A percentile compares a stretch with the other conserved stretches of the same genome.
These are phyloP conservation scores for Xylocampa areola DNA, from an alignment of 2,888 invertebrate genomes.

Conservation along the genomic window DNA sequence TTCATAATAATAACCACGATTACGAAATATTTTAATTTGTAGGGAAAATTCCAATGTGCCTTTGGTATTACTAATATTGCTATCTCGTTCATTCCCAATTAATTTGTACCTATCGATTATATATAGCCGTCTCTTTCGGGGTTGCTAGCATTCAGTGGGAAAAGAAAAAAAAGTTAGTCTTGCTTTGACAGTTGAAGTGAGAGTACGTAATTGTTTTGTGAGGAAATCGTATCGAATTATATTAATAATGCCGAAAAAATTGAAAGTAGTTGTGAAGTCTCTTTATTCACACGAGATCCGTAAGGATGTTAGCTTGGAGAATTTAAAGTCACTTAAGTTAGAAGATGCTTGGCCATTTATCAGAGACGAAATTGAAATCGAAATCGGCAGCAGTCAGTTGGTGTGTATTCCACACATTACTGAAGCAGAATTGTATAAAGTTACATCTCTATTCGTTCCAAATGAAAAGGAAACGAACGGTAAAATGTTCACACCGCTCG, in stretches of 20 bases:
- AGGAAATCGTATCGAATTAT: constrained; percentile 18
- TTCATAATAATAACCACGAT: no score
- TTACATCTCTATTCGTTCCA: constrained; percentile 85
- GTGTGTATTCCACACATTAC: constrained; percentile 88
- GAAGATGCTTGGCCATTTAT: constrained; percentile 89
- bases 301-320: constrained; percentile 86
- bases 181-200: constrained; percentile 57
- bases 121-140: constrained; percentile 44
- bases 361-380: constrained; percentile 87
- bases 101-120: constrained; percentile 55
- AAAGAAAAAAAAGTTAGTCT: constrained; percentile 61
- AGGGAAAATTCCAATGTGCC: constrained; percentile 23
- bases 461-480: constrained; percentile 85
- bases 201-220: constrained; percentile 41
- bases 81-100: constrained; percentile 46
- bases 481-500: constrained; percentile 86
- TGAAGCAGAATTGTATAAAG: constrained; percentile 85
- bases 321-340: constrained; percentile 83
- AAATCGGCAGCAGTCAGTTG: constrained; percentile 86
- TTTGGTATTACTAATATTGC: constrained; percentile 45
- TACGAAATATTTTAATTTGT: neutral
- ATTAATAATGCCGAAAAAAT: constrained; percentile 86
- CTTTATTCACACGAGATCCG: constrained; percentile 87
- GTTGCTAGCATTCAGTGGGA: constrained; percentile 6
- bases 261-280: constrained; percentile 86